Evolutionary conservation across 1,140 invertebrate genomes (phyloP), one percentile per base, ranked within the genome.

Genomic region (Harlomillsia oculata): DNA sequence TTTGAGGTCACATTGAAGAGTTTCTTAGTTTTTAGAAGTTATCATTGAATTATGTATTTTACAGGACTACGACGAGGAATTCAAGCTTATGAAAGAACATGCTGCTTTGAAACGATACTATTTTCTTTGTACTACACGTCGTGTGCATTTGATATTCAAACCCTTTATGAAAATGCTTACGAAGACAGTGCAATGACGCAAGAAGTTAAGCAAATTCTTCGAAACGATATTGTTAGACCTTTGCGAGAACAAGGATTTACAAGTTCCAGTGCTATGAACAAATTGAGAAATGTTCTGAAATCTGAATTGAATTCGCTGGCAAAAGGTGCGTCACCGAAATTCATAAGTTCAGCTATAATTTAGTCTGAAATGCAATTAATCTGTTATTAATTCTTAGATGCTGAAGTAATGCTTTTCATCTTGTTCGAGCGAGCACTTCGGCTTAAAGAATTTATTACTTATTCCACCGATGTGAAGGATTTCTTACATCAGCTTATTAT

Each of bases 51-150:
- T 46, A 5, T 48, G 9, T 18, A 25, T 29, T 21, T 6, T 48
- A 5, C n/a, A 55, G 53, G 53, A 39, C 18, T 32, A 5, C 29
- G 30, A 3, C 43, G 44, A 18, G 54, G 54, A 26, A 49, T 56
- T 36, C 44, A 40, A n/a, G 13, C 20, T 14, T 29, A 20, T n/a
- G 34, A 40, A 14, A 37, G 18, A 26, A 39, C 54, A 5, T 49
- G 45, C 21, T 56, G 41, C 26, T 16, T 56, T 8, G 54, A 60
- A 23, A 49, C 53, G 14, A 44, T 53, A 14, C 21, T 60, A 5
- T 60, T 60, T 36, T 49, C 58, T 5, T 13, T 60, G 48, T 60
- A 55, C 30, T 60, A 60, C 18, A 41, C 50, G 6, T 50, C 58
- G 20, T 48, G 51, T 25, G 25, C 21, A 8, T 60, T 55, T 29